Percentiles rank a stretch among this genome's conserved stretches.
These are phyloP conservation scores for Eupithecia subumbrata DNA, from an alignment of 2,888 invertebrate genomes.

Conservation along the genomic window DNA sequence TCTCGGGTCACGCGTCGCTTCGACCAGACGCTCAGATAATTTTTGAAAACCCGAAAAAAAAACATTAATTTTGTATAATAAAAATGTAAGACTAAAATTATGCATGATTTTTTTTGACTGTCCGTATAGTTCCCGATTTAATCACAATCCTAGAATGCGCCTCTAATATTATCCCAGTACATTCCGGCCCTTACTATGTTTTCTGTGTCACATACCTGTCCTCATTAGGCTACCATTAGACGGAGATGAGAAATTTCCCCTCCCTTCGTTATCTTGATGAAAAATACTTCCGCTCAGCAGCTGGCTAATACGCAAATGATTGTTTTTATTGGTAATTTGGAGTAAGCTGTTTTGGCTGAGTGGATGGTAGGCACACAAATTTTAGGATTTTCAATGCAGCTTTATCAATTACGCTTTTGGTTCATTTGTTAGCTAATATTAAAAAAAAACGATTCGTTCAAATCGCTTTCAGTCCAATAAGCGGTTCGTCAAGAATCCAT, in stretches of 20 bases:
- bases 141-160: not conserved
- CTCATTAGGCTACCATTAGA: constrained; percentile 44
- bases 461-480: too few relatives aligned
- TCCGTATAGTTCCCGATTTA: not conserved
- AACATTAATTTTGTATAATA: too few relatives aligned
- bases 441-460: too few relatives aligned
- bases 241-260: constrained; percentile 38
- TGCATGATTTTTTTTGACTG: too few relatives aligned
- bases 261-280: constrained; percentile 23
- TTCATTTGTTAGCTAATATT: too few relatives aligned
- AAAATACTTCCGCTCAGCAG: constrained; percentile 28
- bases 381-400: not conserved
- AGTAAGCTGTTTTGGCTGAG: not conserved
- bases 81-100: too few relatives aligned
- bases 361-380: not conserved
- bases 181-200: constrained; percentile 32
- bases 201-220: constrained; percentile 43
- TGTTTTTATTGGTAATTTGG: not conserved
- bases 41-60: too few relatives aligned
- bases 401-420: too few relatives aligned
- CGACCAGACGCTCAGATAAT: too few relatives aligned
- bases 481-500: too few relatives aligned
- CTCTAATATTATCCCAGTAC: constrained; percentile 16
- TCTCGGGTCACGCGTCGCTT: too few relatives aligned
- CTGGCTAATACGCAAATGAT: not conserved